These are phyloP conservation scores for Cataglyphis cursor DNA, from an alignment of 2,888 invertebrate species.

Conservation along the genomic window DNA sequence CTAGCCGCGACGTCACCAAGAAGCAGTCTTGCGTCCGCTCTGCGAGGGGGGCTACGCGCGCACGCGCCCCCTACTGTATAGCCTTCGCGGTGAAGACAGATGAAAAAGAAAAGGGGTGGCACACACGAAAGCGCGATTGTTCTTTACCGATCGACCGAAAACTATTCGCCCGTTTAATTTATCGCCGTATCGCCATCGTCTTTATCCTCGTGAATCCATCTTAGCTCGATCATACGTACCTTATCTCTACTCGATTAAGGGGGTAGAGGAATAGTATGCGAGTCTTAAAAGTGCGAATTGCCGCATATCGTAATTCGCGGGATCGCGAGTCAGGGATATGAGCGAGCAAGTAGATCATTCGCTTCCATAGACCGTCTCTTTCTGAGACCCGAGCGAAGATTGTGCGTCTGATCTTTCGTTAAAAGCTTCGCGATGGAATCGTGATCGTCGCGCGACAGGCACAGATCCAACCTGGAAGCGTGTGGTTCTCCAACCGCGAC, in stretches of 20 bases:
- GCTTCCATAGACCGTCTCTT: conserved; percentile 2
- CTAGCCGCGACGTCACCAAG: conserved; percentile 79
- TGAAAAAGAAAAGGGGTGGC: conserved; percentile 65
- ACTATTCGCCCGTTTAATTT: conserved; percentile 41
- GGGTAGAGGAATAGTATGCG: not conserved
- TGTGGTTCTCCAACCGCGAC: conserved; percentile 59
- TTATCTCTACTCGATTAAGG: not conserved
- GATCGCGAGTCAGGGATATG: not conserved
- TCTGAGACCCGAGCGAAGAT: not conserved
- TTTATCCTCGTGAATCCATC: conserved; percentile 40
- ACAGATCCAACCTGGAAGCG: conserved; percentile 49
- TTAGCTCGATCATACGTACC: not conserved
- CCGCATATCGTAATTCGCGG: conserved; percentile 25
- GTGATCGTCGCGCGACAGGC: conserved; percentile 41
- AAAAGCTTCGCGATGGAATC: conserved; percentile 29
- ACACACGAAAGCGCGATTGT: conserved; percentile 48
- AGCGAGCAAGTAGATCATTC: not conserved
- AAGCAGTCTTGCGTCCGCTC: conserved; percentile 77
- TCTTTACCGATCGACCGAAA: conserved; percentile 53
- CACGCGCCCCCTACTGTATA: conserved; percentile 79
- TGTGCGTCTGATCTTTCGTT: conserved; percentile 23
- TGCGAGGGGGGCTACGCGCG: conserved; percentile 79
- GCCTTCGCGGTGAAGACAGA: conserved; percentile 70
- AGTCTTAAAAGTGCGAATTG: conserved; percentile 8
- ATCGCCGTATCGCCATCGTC: conserved; percentile 36